These are phyloP conservation scores for Acleris laterana DNA, from an alignment of 2,888 invertebrate species.

Conservation along the genomic window DNA sequence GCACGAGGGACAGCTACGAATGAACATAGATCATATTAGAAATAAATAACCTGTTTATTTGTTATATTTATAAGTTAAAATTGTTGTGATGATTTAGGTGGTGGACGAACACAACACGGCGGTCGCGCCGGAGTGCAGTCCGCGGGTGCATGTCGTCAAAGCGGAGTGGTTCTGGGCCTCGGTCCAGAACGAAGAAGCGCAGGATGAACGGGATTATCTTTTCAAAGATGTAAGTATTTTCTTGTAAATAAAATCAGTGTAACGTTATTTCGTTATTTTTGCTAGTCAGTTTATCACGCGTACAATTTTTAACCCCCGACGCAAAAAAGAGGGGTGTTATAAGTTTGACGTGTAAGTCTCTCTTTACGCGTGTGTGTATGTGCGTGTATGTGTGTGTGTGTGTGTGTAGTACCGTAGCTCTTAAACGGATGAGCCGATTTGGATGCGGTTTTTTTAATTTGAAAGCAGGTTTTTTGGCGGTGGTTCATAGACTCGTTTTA, in stretches of 20 bases:
- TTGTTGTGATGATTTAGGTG: slow-evolving; percentile 83
- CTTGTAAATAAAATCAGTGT: not conserved
- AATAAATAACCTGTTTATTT: not conserved
- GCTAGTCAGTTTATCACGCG: too few species aligned
- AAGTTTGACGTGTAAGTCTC: too few species aligned
- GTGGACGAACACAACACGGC: slow-evolving; percentile 92
- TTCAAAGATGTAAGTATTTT: slow-evolving; percentile 91
- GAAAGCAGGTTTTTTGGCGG: too few species aligned
- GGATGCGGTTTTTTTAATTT: too few species aligned
- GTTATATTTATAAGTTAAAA: slow-evolving; percentile 25
- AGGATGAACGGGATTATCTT: slow-evolving; percentile 94
- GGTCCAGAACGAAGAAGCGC: slow-evolving; percentile 97
- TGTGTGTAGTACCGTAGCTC: too few species aligned
- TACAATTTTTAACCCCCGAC: too few species aligned
- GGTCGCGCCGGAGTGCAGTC: slow-evolving; percentile 88
- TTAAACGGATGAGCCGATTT: too few species aligned
- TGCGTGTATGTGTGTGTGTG: too few species aligned
- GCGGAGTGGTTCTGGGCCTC: slow-evolving; percentile 99
- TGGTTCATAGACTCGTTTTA: too few species aligned
- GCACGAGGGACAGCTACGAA: slow-evolving; percentile 46
- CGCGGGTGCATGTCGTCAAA: slow-evolving; percentile 91
- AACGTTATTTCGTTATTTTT: too few species aligned
- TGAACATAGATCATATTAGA: slow-evolving; percentile 10
- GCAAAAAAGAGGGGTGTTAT: too few species aligned
- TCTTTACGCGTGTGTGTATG: too few species aligned